Evolutionary conservation across 2,797 vertebrate genomes (phyloP).

Genomic region (Phrynocephalus forsythii): DNA sequence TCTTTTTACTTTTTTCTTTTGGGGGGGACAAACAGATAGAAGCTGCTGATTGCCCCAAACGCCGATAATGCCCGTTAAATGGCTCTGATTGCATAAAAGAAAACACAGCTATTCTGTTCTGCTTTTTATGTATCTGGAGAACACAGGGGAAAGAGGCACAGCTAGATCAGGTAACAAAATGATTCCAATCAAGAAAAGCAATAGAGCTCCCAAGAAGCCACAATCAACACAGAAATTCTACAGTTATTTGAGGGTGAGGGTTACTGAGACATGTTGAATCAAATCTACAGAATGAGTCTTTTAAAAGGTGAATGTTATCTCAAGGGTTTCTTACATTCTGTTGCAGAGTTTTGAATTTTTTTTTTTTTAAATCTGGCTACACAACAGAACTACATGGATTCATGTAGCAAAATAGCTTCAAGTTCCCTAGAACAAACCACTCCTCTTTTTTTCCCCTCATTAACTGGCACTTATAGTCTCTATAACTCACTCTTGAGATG

Average conservation of each 20-base stretch:
- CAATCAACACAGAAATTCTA: not conserved
- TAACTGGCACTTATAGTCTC: too few species aligned
- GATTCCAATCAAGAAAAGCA: not conserved
- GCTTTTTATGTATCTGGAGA: not conserved
- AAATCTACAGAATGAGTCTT: slow-evolving; percentile 38
- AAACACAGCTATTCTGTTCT: not conserved
- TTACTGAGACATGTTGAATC: not conserved
- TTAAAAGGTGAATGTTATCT: slow-evolving; percentile 32
- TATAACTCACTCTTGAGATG: too few species aligned
- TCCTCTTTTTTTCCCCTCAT: too few species aligned
- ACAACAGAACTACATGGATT: slow-evolving; percentile 39
- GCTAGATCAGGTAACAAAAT: not conserved
- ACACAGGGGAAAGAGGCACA: not conserved
- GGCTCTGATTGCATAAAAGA: too few species aligned
- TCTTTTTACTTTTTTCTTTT: too few species aligned
- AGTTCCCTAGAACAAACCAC: too few species aligned
- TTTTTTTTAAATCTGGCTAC: not conserved
- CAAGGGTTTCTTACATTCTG: slow-evolving; percentile 19
- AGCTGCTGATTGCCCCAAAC: too few species aligned
- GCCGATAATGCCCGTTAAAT: too few species aligned
- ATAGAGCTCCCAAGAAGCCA: not conserved
- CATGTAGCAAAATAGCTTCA: not conserved
- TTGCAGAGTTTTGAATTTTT: not conserved
- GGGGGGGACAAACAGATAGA: too few species aligned
- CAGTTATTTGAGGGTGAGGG: not conserved